A percentile compares a stretch with the other conserved stretches of the same genome.
Evolutionary conservation across 1,140 invertebrate species (phyloP).

Genomic region (Elysia chlorotica): DNA sequence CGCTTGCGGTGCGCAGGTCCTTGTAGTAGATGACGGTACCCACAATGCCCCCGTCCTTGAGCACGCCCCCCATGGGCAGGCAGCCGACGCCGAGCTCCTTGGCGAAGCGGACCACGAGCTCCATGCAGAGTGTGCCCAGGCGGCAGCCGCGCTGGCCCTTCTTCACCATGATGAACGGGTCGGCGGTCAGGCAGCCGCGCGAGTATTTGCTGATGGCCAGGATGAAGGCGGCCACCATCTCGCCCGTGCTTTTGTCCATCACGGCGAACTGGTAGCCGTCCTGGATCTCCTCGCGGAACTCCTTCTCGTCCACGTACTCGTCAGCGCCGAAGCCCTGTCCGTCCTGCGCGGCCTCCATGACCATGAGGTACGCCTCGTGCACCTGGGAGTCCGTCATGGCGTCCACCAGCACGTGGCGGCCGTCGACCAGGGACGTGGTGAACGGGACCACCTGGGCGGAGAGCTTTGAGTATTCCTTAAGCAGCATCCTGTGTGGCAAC

Average conservation of each 20-base stretch:
- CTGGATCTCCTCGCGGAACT: conserved; percentile 36
- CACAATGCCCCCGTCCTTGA: conserved; percentile 33
- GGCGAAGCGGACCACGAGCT: conserved; percentile 31
- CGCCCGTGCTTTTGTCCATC: conserved; percentile 31
- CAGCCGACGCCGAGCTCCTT: conserved; percentile 35
- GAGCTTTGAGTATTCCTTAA: conserved; percentile 7
- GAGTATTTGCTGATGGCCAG: conserved; percentile 42
- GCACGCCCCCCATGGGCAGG: conserved; percentile 40
- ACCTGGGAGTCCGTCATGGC: conserved; percentile 40
- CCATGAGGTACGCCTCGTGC: conserved; percentile 38
- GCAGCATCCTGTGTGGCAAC: background rate
- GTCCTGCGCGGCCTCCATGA: conserved; percentile 31
- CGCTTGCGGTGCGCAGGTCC: conserved; percentile 29
- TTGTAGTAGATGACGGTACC: conserved; percentile 39
- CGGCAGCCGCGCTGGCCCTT: conserved; percentile 29
- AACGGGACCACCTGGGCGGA: conserved; percentile 9
- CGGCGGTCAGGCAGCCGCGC: conserved; percentile 36
- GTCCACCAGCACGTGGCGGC: conserved; percentile 33
- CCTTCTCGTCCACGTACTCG: conserved; percentile 37
- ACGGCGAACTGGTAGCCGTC: conserved; percentile 39
- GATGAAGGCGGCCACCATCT: conserved; percentile 41
- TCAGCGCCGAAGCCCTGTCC: conserved; percentile 41
- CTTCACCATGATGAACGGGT: conserved; percentile 40
- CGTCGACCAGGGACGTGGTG: conserved; percentile 5
- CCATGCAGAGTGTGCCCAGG: conserved; percentile 35